Conservation (phyloP, 2,113 vertebrate genomes). For the Anarhynchus alexandrinus region DNA sequence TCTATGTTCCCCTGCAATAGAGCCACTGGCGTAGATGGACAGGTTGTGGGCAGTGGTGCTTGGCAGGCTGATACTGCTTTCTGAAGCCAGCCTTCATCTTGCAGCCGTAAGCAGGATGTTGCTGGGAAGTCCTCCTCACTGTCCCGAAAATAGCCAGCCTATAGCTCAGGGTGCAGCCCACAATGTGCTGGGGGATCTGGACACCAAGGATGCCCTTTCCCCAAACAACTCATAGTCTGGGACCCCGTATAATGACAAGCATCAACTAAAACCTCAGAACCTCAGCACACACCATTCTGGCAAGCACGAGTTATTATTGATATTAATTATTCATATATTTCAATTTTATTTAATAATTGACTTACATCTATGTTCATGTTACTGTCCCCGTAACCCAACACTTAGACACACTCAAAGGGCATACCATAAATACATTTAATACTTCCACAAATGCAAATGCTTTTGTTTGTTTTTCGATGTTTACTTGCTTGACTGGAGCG, state of each 20-base stretch:
- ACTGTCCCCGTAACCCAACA: neutral
- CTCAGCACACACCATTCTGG: neutral
- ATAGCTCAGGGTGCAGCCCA: accelerated
- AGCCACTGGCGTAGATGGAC: neutral
- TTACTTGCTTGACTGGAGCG: slow-evolving; percentile 59
- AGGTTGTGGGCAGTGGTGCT: neutral
- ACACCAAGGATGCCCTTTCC: neutral
- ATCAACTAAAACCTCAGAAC: neutral
- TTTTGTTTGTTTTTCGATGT: slow-evolving; percentile 48
- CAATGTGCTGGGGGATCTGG: neutral
- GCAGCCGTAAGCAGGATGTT: neutral
- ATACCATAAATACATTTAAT: neutral
- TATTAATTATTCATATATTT: neutral
- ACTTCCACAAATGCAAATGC: slow-evolving; percentile 35
- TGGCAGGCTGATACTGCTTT: neutral
- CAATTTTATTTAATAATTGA: neutral
- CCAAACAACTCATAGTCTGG: neutral
- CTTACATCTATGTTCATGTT: neutral
- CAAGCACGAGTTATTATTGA: neutral
- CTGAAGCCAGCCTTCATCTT: neutral
- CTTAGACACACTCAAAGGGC: neutral
- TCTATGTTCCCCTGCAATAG: neutral
- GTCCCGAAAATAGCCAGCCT: neutral
- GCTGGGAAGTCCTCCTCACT: neutral
- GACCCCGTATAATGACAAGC: neutral